phyloP scores from a whole-genome alignment of 2,888 invertebrate species.

The Drosophila falleni region DNA sequence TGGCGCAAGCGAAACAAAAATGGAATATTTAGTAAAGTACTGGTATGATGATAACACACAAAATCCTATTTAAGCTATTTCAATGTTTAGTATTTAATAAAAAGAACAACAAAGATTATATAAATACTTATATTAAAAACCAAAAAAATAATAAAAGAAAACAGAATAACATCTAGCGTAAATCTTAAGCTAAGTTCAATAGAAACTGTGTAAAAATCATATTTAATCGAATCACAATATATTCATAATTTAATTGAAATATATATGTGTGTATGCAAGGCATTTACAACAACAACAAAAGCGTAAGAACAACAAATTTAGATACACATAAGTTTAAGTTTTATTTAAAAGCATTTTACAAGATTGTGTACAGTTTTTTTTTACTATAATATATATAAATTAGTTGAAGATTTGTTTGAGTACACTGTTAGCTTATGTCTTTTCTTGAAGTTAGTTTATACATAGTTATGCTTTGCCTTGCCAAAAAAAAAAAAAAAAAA shows the following conservation, averaged over 20 bases:
- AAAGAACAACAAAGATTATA: conserved; percentile 37
- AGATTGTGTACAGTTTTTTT: conserved; percentile 65
- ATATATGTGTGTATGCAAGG: conserved; percentile 50
- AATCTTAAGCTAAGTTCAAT: conserved; percentile 60
- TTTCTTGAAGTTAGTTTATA: conserved; percentile 11
- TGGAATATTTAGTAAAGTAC: conserved; percentile 47
- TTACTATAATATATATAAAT: conserved; percentile 20
- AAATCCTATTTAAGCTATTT: conserved; percentile 80
- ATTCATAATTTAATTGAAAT: conserved; percentile 5
- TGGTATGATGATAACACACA: conserved; percentile 32
- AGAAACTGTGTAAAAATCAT: conserved; percentile 71
- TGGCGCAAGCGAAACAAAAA: conserved; percentile 33
- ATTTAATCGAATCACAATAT: conserved; percentile 47
- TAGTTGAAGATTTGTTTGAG: conserved; percentile 8
- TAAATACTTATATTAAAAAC: conserved; percentile 43
- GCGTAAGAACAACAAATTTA: conserved; percentile 16
- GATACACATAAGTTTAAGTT: conserved; percentile 44
- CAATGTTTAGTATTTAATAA: conserved; percentile 72
- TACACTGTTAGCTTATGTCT: conserved; percentile 12
- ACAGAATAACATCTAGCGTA: conserved; percentile 51
- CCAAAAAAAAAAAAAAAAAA: conserved; percentile 8
- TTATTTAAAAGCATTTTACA: conserved; percentile 42
- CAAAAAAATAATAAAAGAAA: conserved; percentile 19
- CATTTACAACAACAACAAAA: conserved; percentile 51
- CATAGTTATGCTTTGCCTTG: conserved; percentile 31